Evolutionary conservation across 2,888 invertebrate genomes (phyloP).

Genomic region (Catonia carolina): DNA sequence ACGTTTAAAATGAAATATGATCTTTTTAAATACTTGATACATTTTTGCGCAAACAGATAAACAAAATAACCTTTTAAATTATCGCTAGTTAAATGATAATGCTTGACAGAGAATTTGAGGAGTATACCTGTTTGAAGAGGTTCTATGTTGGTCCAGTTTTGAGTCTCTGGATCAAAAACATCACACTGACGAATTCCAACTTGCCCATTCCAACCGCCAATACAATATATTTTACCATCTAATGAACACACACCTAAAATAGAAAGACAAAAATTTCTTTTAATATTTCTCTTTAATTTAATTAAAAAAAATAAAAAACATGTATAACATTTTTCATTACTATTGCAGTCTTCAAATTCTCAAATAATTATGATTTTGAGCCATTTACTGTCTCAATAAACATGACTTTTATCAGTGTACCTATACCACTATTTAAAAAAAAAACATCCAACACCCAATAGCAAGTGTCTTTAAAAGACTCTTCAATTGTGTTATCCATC

Average conservation of each 20-base stretch:
- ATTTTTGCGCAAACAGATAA: too few species aligned
- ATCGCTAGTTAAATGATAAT: too few species aligned
- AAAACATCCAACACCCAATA: too few species aligned
- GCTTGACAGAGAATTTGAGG: too few species aligned
- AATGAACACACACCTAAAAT: conserved; percentile 55
- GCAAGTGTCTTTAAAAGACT: too few species aligned
- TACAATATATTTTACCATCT: conserved; percentile 60
- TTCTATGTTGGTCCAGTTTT: conserved; percentile 61
- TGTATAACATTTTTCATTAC: neutral
- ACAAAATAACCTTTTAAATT: too few species aligned
- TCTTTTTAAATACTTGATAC: too few species aligned
- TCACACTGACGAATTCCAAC: conserved; percentile 65
- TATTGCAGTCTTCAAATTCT: neutral
- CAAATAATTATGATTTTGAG: neutral
- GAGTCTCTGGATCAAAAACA: conserved; percentile 55
- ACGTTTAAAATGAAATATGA: too few species aligned
- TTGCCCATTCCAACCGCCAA: conserved; percentile 74
- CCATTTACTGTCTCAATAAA: neutral
- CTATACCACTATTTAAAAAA: too few species aligned
- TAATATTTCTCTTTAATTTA: neutral
- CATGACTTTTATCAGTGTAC: too few species aligned
- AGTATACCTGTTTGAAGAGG: conserved; percentile 61
- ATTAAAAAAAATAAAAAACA: neutral
- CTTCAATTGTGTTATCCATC: too few species aligned
- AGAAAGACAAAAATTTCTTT: conserved; percentile 10